Conservation (phyloP, 2,797 vertebrate genomes). For the Crenuchus spilurus region DNA sequence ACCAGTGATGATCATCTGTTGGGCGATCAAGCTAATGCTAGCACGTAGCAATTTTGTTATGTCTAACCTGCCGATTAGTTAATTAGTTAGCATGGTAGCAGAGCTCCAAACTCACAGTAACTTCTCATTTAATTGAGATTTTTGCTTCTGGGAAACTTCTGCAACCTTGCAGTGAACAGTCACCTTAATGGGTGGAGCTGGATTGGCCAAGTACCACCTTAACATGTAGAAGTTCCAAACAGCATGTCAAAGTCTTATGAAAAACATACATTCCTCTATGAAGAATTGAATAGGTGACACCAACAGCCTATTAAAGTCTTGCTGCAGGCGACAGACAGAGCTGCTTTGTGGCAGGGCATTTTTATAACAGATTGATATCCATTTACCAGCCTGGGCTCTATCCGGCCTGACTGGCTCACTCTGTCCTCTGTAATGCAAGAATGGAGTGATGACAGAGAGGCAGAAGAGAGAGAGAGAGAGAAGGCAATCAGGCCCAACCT, state of each 20-base stretch:
- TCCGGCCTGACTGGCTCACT: conserved; percentile 11
- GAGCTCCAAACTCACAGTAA: no score
- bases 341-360: conserved; percentile 3
- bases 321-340: neutral
- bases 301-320: neutral
- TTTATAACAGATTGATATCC: conserved; percentile 20
- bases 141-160: no score
- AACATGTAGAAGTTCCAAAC: neutral
- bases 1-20: no score
- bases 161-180: no score
- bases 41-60: no score
- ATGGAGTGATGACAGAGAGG: conserved; percentile 40
- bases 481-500: conserved; percentile 46
- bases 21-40: no score
- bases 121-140: no score
- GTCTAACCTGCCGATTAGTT: no score
- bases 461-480: conserved; percentile 27
- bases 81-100: no score
- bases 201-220: neutral
- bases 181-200: neutral
- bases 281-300: neutral
- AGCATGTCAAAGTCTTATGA: neutral
- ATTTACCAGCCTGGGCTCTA: conserved; percentile 20
- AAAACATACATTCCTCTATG: neutral
- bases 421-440: conserved; percentile 13